Evolutionary conservation across 1,140 invertebrate species (phyloP).

Genomic region (Melitaea cinxia): DNA sequence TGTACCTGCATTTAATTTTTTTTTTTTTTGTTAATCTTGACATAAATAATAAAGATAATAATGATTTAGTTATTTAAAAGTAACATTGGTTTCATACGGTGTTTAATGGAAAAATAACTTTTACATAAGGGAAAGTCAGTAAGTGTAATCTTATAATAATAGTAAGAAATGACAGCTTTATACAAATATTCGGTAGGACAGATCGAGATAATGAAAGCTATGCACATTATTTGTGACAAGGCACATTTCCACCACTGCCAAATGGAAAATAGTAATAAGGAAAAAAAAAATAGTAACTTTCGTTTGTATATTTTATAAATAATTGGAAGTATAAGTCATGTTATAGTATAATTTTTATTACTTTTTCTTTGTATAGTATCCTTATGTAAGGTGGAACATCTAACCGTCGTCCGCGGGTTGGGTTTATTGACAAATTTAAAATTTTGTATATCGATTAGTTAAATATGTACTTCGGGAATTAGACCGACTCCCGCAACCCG

Average conservation of each 20-base stretch:
- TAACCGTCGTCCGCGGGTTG: slow-evolving; percentile 46
- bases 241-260: slow-evolving; percentile 82
- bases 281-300: slow-evolving; percentile 59
- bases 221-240: slow-evolving; percentile 75
- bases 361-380: slow-evolving; percentile 77
- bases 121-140: slow-evolving; percentile 74
- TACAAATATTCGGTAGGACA: slow-evolving; percentile 66
- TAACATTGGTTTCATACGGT: slow-evolving; percentile 64
- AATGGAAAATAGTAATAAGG: slow-evolving; percentile 64
- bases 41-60: slow-evolving; percentile 76
- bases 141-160: slow-evolving; percentile 62
- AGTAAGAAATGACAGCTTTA: slow-evolving; percentile 77
- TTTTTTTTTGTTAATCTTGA: slow-evolving; percentile 79
- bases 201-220: slow-evolving; percentile 56
- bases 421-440: slow-evolving; percentile 37
- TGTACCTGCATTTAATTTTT: slow-evolving; percentile 83
- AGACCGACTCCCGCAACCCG: slow-evolving; percentile 16
- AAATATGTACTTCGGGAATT: slow-evolving; percentile 10
- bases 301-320: slow-evolving; percentile 74
- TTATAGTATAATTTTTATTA: slow-evolving; percentile 78
- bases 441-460: slow-evolving; percentile 18
- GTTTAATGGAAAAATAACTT: slow-evolving; percentile 56
- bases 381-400: slow-evolving; percentile 62
- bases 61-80: slow-evolving; percentile 69
- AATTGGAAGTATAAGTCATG: slow-evolving; percentile 75